These are phyloP conservation scores for Hippocampus zosterae DNA, from an alignment of 2,113 vertebrate genomes.

Conservation along the genomic window DNA sequence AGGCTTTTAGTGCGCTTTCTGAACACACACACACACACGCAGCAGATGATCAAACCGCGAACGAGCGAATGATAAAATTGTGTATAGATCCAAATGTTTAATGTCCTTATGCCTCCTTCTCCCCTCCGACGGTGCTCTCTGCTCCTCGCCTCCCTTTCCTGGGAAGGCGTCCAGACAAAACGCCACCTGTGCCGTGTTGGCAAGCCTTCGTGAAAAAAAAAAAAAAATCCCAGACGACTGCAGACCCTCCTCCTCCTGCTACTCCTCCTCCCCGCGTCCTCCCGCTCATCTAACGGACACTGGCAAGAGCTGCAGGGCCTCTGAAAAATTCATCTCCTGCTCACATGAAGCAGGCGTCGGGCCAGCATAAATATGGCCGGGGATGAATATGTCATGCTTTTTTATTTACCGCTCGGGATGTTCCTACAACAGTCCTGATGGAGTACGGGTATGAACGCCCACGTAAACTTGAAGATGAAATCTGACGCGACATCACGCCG, in stretches of 20 bases:
- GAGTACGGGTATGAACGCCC: too few relatives aligned
- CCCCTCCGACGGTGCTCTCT: conserved; percentile 10
- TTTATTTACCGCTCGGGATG: not conserved
- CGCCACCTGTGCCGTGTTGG: conserved; percentile 54
- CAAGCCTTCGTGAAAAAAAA: conserved; percentile 25
- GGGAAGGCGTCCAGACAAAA: conserved; percentile 57
- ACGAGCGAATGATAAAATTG: conserved; percentile 35
- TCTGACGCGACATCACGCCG: too few relatives aligned
- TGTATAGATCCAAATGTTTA: conserved; percentile 39
- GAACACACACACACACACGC: not conserved
- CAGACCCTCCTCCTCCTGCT: conserved; percentile 16
- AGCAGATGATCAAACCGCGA: conserved; percentile 29
- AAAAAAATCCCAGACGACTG: conserved; percentile 40
- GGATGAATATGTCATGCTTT: not conserved
- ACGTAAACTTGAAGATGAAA: too few relatives aligned
- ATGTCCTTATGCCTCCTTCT: conserved; percentile 16
- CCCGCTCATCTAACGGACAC: conserved; percentile 38
- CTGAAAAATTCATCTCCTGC: conserved; percentile 60
- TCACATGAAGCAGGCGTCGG: conserved; percentile 41
- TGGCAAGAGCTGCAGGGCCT: conserved; percentile 32
- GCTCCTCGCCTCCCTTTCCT: conserved; percentile 25
- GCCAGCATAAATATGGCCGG: conserved; percentile 14
- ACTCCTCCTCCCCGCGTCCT: conserved; percentile 10
- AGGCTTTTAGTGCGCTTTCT: conserved; percentile 27
- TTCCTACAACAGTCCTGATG: too few relatives aligned